These are phyloP conservation scores for Ceratina calcarata DNA, from an alignment of 1,140 invertebrate species.

Conservation along the genomic window DNA sequence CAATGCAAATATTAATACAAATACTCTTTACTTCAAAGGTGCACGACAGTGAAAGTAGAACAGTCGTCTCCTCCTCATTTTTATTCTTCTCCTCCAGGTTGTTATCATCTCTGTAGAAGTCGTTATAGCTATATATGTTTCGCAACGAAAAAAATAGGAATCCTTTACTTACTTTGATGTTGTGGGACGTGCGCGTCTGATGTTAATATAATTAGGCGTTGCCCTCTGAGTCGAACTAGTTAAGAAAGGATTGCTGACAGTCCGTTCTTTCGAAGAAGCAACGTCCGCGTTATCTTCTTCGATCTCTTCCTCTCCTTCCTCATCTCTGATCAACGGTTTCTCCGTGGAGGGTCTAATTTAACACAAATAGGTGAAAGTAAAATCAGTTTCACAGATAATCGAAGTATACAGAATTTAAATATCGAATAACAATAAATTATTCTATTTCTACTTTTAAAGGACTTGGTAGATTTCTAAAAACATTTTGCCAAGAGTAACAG, in stretches of 20 bases:
- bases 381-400: too few species aligned
- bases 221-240: conserved; percentile 77
- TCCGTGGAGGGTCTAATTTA: conserved; percentile 52
- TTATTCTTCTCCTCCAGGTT: conserved; percentile 67
- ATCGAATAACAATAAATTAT: too few species aligned
- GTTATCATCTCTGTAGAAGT: conserved; percentile 65
- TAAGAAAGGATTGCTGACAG: conserved; percentile 67
- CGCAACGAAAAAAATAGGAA: too few species aligned
- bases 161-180: conserved; percentile 65
- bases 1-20: too few species aligned
- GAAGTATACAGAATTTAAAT: too few species aligned
- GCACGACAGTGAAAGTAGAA: conserved; percentile 46
- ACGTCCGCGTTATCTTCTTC: conserved; percentile 74
- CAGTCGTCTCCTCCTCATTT: conserved; percentile 51
- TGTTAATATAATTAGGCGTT: conserved; percentile 84
- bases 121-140: too few species aligned
- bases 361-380: neutral
- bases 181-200: conserved; percentile 82
- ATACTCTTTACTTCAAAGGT: conserved; percentile 41
- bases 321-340: conserved; percentile 49
- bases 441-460: too few species aligned
- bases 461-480: neutral
- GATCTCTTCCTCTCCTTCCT: conserved; percentile 71
- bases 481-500: neutral
- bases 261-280: conserved; percentile 68